phyloP scores from a whole-genome alignment of 2,113 vertebrate species.

The Leptosomus discolor region DNA sequence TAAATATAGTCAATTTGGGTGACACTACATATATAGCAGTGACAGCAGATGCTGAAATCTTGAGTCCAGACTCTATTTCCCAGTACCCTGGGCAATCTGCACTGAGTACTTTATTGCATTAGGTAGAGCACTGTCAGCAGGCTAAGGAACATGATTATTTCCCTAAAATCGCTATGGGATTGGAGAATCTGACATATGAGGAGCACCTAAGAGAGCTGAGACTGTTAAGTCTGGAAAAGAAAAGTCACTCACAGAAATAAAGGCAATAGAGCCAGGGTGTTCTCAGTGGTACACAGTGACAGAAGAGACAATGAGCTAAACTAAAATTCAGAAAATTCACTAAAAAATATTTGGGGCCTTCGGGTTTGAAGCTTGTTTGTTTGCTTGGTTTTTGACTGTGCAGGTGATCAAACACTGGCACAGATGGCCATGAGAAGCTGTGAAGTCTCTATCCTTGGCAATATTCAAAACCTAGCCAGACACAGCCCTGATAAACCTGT shows the following conservation, averaged over 20 bases:
- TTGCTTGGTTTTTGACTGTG: background rate
- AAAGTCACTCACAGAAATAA: background rate
- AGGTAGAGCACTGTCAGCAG: background rate
- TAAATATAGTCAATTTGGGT: background rate
- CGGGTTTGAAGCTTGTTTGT: background rate
- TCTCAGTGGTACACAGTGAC: background rate
- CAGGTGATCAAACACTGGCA: background rate
- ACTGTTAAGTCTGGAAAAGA: background rate
- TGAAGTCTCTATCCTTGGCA: background rate
- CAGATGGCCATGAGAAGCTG: background rate
- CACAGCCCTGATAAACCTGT: background rate
- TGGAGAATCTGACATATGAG: background rate
- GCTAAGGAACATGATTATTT: background rate
- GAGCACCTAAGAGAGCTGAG: background rate
- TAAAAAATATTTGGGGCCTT: accelerated
- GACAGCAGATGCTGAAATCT: background rate
- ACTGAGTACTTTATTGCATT: background rate
- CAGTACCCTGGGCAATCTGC: background rate
- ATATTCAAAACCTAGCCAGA: background rate
- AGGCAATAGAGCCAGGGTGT: background rate
- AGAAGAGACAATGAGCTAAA: background rate
- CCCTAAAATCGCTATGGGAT: background rate
- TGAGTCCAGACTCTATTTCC: background rate
- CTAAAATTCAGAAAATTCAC: background rate
- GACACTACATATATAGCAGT: background rate